Percentiles rank a stretch among this genome's conserved stretches.
Conservation (phyloP, 1,140 invertebrate genomes). For the Diabrotica undecimpunctata region DNA sequence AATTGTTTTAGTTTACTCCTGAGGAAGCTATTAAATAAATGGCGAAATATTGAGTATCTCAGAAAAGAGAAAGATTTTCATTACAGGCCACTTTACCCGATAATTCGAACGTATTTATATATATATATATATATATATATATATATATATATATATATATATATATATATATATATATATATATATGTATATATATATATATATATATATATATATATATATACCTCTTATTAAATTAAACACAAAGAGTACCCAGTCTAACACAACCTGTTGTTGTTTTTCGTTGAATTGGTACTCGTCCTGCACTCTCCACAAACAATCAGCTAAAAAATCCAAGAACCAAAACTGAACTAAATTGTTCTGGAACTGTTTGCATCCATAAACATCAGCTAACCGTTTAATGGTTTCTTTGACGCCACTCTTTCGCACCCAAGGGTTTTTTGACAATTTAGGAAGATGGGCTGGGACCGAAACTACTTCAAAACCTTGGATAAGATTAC, state of each 20-base stretch:
- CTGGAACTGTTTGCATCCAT: slow-evolving; percentile 37
- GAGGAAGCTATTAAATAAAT: too few species aligned
- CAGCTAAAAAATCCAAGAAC: slow-evolving; percentile 42
- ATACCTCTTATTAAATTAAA: slow-evolving; percentile 37
- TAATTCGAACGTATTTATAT: too few species aligned
- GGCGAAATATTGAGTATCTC: too few species aligned
- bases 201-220: too few species aligned
- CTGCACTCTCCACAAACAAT: slow-evolving; percentile 43
- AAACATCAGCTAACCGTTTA: slow-evolving; percentile 32
- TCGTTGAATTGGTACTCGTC: slow-evolving; percentile 39
- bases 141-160: too few species aligned
- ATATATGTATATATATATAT: too few species aligned
- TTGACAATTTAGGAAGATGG: not conserved
- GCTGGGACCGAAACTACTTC: not conserved
- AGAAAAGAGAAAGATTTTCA: too few species aligned
- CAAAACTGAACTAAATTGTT: slow-evolving; percentile 42
- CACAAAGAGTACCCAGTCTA: slow-evolving; percentile 40
- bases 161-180: too few species aligned
- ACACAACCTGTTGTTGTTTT: slow-evolving; percentile 34
- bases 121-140: too few species aligned
- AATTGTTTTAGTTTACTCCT: too few species aligned
- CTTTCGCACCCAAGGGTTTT: slow-evolving; percentile 37
- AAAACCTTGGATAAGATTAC: not conserved
- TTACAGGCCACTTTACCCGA: too few species aligned
- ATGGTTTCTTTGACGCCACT: slow-evolving; percentile 38